Evolutionary conservation across 2,113 vertebrate genomes (phyloP).

Genomic region (Lepus timidus): DNA sequence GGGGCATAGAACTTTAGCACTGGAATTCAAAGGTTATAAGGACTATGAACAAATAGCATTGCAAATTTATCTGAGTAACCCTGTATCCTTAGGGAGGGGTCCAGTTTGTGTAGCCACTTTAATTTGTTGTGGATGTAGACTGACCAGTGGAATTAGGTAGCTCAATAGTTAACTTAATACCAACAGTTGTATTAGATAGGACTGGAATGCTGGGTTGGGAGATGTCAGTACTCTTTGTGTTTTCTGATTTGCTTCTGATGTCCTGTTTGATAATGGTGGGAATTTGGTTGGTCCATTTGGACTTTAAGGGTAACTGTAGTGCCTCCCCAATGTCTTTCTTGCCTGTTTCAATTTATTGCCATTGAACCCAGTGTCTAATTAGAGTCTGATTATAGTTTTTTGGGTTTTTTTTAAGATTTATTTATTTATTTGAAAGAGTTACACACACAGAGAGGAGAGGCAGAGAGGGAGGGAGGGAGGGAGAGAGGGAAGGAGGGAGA

Average conservation of each 20-base stretch:
- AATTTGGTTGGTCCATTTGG: slow-evolving; percentile 12
- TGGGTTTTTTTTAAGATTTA: not conserved
- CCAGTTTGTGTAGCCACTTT: slow-evolving; percentile 23
- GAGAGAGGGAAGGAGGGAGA: too few relatives aligned
- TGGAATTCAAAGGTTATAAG: slow-evolving; percentile 66
- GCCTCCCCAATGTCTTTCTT: not conserved
- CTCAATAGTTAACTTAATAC: slow-evolving; percentile 54
- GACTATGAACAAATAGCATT: slow-evolving; percentile 60
- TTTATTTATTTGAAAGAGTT: too few relatives aligned
- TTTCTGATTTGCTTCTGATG: slow-evolving; percentile 49
- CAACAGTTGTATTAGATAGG: slow-evolving; percentile 16
- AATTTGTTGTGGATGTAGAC: slow-evolving; percentile 29
- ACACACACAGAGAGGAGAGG: too few relatives aligned
- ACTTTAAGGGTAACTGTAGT: not conserved
- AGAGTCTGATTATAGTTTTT: not conserved
- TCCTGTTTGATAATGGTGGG: slow-evolving; percentile 1
- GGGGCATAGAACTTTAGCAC: not conserved
- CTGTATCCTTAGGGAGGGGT: slow-evolving; percentile 21
- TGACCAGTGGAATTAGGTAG: slow-evolving; percentile 17
- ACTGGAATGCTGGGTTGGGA: slow-evolving; percentile 25
- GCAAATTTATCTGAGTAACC: slow-evolving; percentile 54
- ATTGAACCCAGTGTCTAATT: not conserved
- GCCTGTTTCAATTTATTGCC: not conserved
- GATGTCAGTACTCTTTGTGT: not conserved
- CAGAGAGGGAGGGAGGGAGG: too few relatives aligned